phyloP scores from a whole-genome alignment of 2,113 vertebrate genomes.

The Dinomys branickii region DNA sequence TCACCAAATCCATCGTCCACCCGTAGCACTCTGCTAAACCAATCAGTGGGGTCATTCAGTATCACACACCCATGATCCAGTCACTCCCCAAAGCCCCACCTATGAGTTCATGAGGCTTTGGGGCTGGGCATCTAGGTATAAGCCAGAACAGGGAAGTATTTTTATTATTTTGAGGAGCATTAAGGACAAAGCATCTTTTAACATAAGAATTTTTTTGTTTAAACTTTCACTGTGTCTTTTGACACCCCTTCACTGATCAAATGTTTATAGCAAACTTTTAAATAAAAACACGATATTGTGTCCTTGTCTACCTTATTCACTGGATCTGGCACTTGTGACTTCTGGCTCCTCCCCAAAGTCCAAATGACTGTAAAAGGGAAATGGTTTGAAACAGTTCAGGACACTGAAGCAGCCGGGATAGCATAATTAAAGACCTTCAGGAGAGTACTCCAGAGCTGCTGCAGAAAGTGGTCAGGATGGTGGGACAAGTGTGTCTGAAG shows the following conservation, averaged over 20 bases:
- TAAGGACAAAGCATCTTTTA: neutral
- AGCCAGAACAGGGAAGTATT: neutral
- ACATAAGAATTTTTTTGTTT: neutral
- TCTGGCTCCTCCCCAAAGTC: neutral
- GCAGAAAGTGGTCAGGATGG: fast-evolving
- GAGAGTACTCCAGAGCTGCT: neutral
- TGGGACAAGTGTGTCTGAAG: neutral
- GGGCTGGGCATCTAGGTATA: neutral
- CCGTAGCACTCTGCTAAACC: neutral
- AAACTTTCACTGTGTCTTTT: neutral
- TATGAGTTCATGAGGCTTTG: neutral
- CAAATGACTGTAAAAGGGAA: neutral
- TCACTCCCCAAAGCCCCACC: neutral
- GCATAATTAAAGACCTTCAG: neutral
- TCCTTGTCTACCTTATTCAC: neutral
- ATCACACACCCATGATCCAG: neutral
- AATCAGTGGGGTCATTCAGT: neutral
- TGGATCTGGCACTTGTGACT: neutral
- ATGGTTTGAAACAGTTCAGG: neutral
- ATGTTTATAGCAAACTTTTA: neutral
- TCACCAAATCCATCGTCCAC: neutral
- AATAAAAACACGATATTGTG: neutral
- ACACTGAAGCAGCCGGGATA: neutral
- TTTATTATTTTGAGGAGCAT: neutral
- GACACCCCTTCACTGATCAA: neutral